These are phyloP conservation scores for Cardiocondyla obscurior DNA, from an alignment of 1,140 invertebrate genomes.

Conservation along the genomic window DNA sequence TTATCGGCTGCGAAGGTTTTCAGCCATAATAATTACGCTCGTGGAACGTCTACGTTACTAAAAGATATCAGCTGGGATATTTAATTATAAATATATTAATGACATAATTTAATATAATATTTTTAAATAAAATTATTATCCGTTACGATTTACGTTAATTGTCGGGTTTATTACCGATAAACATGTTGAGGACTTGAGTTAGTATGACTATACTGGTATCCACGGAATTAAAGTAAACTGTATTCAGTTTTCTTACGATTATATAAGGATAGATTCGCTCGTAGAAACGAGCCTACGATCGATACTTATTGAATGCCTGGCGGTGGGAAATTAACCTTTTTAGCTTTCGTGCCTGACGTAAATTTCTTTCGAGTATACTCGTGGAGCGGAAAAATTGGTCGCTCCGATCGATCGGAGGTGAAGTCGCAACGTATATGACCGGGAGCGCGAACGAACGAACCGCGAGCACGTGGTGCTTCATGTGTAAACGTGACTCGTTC, in stretches of 20 bases:
- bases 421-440: constrained; percentile 8
- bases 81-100: not conserved
- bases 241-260: not conserved
- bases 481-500: constrained; percentile 66
- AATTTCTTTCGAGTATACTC: not conserved
- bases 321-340: constrained; percentile 31
- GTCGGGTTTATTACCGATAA: not conserved
- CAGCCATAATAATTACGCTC: not conserved
- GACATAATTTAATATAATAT: not conserved
- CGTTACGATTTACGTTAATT: not conserved
- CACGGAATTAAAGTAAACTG: too few relatives aligned
- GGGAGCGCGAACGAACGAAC: constrained; percentile 49
- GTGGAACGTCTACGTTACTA: not conserved
- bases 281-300: not conserved
- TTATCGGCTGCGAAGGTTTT: not conserved
- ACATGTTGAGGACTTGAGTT: not conserved
- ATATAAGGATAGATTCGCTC: not conserved
- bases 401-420: constrained; percentile 9
- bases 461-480: constrained; percentile 60
- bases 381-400: not conserved
- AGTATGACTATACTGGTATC: not conserved
- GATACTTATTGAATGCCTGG: not conserved
- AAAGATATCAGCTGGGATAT: not conserved
- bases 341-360: constrained; percentile 1
- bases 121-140: too few relatives aligned